phyloP scores from a whole-genome alignment of 2,888 invertebrate species.

The Myopa testacea region DNA sequence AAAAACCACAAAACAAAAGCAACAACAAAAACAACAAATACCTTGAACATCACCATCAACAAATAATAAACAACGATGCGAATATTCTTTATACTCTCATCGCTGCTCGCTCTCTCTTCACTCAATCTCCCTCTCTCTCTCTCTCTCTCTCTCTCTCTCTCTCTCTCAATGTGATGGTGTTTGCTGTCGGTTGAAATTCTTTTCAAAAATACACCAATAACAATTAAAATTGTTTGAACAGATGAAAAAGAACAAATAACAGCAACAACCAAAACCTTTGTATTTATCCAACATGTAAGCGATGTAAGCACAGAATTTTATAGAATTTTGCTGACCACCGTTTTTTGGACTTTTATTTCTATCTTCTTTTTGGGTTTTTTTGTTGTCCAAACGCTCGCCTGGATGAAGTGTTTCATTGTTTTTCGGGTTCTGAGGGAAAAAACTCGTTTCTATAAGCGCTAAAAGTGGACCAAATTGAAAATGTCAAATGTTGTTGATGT shows the following conservation, averaged over 20 bases:
- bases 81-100: too few species aligned
- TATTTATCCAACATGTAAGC: background rate
- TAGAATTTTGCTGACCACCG: background rate
- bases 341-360: background rate
- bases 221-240: constrained; percentile 5
- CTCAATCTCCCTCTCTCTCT: too few species aligned
- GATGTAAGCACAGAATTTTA: background rate
- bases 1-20: background rate
- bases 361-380: background rate
- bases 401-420: too few species aligned
- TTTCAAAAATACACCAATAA: background rate
- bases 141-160: too few species aligned
- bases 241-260: background rate
- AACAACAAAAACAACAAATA: background rate
- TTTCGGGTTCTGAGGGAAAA: too few species aligned
- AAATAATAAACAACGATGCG: too few species aligned
- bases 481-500: constrained; percentile 17
- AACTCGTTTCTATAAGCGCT: background rate
- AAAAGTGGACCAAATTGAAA: constrained; percentile 17
- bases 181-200: background rate
- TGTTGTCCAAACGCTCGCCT: background rate
- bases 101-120: too few species aligned
- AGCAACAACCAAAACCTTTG: background rate
- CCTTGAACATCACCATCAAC: too few species aligned
- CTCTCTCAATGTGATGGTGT: too few species aligned